Percentiles rank a stretch among this genome's conserved stretches.
Evolutionary conservation across 2,113 vertebrate genomes (phyloP).

Genomic region (Oreochromis spilurus): DNA sequence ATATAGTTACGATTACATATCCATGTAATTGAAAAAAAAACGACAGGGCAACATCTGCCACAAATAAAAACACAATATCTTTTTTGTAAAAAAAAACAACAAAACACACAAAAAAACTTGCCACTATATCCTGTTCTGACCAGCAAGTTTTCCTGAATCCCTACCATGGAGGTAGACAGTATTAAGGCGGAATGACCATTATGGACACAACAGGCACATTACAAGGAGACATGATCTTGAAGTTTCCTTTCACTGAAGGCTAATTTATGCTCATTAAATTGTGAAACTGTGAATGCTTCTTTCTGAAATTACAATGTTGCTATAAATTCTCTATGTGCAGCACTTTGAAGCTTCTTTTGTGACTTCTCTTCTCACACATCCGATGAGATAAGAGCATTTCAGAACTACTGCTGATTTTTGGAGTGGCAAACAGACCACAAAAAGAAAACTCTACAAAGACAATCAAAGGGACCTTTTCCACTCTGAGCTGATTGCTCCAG

Average conservation of each 20-base stretch:
- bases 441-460: background rate
- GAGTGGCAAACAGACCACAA: background rate
- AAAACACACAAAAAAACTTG: background rate
- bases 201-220: background rate
- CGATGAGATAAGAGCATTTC: background rate
- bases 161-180: background rate
- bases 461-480: background rate
- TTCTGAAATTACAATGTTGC: background rate
- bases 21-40: background rate
- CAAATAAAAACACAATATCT: background rate
- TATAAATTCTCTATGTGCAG: background rate
- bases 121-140: background rate
- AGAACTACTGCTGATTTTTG: background rate
- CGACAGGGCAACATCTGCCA: background rate
- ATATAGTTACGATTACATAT: background rate
- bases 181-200: background rate
- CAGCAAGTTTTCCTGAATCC: background rate
- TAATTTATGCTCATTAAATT: background rate
- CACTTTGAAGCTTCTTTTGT: background rate
- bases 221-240: background rate
- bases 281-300: background rate
- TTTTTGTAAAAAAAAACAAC: background rate
- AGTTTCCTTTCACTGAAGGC: background rate
- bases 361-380: background rate
- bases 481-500: background rate